Evolutionary conservation across 64 coral and sea anemone genomes (phyloP).

Genomic region (Montipora foliosa): DNA sequence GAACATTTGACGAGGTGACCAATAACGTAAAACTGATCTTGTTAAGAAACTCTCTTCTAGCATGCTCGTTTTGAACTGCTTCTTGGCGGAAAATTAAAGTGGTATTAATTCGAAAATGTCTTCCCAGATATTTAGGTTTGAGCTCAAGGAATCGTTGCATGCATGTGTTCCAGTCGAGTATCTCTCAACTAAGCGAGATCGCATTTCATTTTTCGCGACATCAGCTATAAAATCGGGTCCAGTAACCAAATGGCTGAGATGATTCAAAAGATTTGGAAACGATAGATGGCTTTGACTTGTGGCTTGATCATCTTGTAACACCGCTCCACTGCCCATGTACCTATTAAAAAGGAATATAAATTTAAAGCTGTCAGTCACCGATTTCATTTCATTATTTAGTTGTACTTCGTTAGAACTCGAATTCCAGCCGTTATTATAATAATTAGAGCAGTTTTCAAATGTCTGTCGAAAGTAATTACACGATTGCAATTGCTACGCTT

Average conservation of each 20-base stretch:
- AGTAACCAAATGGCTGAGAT: not conserved
- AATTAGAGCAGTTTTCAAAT: too few species aligned
- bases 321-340: not conserved
- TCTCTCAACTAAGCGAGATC: not conserved
- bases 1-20: too few species aligned
- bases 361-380: not conserved
- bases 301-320: not conserved
- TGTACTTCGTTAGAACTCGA: not conserved
- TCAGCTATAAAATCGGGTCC: not conserved
- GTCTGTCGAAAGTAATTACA: too few species aligned
- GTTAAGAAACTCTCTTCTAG: too few species aligned
- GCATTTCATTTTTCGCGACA: not conserved
- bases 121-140: constrained; percentile 33
- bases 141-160: not conserved
- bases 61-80: too few species aligned
- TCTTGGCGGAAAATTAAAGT: not conserved
- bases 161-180: not conserved
- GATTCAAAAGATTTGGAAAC: constrained; percentile 6
- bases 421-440: too few species aligned
- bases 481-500: too few species aligned
- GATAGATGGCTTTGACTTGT: not conserved
- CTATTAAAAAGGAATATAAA: not conserved
- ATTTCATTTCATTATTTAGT: not conserved
- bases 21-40: too few species aligned
- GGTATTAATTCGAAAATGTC: not conserved